phyloP scores from a whole-genome alignment of 2,888 invertebrate genomes.

The Phasia obesa region DNA sequence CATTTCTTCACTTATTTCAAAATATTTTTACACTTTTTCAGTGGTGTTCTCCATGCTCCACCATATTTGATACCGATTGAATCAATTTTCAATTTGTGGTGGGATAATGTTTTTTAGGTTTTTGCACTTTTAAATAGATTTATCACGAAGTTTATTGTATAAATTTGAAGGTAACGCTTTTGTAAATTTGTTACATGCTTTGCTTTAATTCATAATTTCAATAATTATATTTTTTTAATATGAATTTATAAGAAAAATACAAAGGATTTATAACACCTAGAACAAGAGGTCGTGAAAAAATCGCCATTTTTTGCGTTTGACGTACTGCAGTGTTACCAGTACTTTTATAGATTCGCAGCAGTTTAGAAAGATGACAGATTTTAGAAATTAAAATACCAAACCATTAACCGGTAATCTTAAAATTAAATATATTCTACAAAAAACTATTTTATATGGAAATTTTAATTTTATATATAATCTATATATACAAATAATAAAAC shows the following conservation, averaged over 20 bases:
- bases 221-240: constrained; percentile 19
- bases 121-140: constrained; percentile 19
- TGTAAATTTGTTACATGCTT: neutral
- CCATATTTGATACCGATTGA: constrained; percentile 12
- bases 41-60: neutral
- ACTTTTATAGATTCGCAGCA: too few species aligned
- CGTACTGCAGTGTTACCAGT: constrained; percentile 9
- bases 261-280: constrained; percentile 40
- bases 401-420: too few species aligned
- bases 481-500: too few species aligned
- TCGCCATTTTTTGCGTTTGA: constrained; percentile 62
- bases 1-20: neutral
- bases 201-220: neutral
- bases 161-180: neutral
- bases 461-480: too few species aligned
- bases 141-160: constrained; percentile 28
- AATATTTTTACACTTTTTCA: neutral
- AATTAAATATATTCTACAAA: too few species aligned
- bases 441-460: too few species aligned
- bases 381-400: too few species aligned
- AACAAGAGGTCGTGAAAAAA: constrained; percentile 57
- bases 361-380: too few species aligned
- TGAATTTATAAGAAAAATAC: constrained; percentile 47
- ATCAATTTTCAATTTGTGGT: constrained; percentile 35
- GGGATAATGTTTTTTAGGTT: constrained; percentile 30